Base-by-base conservation (phyloP, 2,888 invertebrate species). In the Ctenicera cuprea region DNA sequence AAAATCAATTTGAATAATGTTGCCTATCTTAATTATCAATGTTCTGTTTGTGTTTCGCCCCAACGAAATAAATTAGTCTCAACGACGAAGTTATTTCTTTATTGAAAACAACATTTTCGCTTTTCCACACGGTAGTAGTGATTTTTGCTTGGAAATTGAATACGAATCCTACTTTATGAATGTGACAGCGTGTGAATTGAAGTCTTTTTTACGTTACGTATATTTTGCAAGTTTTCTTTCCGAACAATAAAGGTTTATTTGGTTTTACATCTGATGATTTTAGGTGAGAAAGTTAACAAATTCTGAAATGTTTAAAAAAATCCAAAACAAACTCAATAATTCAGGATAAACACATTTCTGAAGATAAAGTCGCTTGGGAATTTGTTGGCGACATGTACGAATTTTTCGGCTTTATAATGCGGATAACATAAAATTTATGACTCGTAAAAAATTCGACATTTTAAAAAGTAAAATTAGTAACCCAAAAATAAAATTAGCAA, bases 1-100 rank as follows among this genome's bases (percentile, higher is more conserved):
- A 37, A 64, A 64, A 64, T 64, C 48, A 20, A 50, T 50, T 48
- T 50, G 45, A 64, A 64, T 64, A 64, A 64, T 63, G 63, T 63
- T 63, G 63, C 48, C 63, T 63, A 63, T 64, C 64, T 64, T 50
- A 64, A 64, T 64, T 64, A 64, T 30, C 48, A 11, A 20, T 18
- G 16, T 64, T 11, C 9, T 54, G 62, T 62, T 41, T 62, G 41
- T 9, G 22, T 61, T 61, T 38, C 26, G 30, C 54, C n/a, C 26
- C 9, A 59, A 18, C 59, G 11, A 14, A 16, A 59, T 59, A 59
- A 59, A 59, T 59, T 37, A 30, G 37, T 33, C n/a, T 37, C 59
- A 37, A 37, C 30, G 52, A 50, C 12, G 30, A 48, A 43, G 48
- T 18, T 52, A 14, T 52, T 52, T 26, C 52, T 26, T n/a, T 18